Conservation (phyloP, 53 echinoderm and acorn worm genomes). For the Luidia sarsii region DNA sequence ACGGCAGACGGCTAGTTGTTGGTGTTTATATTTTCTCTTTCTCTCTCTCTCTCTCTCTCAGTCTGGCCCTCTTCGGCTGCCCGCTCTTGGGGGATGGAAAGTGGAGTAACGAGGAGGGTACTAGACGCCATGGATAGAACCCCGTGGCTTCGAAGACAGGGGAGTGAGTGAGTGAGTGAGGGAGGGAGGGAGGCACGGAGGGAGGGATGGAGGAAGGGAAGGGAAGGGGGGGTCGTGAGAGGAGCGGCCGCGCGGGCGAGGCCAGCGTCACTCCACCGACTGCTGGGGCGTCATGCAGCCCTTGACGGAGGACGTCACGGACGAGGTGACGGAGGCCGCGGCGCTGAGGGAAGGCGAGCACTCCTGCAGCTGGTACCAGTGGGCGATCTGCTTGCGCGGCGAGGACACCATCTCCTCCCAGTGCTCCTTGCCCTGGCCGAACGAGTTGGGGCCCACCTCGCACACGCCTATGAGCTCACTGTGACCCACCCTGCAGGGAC, state of each 20-base stretch:
- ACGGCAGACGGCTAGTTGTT: too few relatives aligned
- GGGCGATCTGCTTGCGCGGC: conserved; percentile 87
- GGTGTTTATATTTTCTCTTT: too few relatives aligned
- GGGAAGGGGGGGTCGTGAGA: background rate
- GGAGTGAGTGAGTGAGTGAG: background rate
- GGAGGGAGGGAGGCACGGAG: background rate
- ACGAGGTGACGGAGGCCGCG: conserved; percentile 61
- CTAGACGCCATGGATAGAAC: too few relatives aligned
- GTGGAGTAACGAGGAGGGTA: too few relatives aligned
- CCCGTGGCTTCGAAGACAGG: background rate
- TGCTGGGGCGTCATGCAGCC: conserved; percentile 88
- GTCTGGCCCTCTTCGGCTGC: too few relatives aligned
- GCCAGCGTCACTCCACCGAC: conserved; percentile 59
- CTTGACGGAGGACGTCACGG: conserved; percentile 69
- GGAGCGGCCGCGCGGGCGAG: background rate
- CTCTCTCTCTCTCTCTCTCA: too few relatives aligned
- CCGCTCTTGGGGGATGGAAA: too few relatives aligned
- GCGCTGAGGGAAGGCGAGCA: conserved; percentile 82
- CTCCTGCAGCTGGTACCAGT: conserved; percentile 94
- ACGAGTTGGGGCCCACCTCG: conserved; percentile 83
- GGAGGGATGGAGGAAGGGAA: background rate
- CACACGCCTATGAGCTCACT: conserved; percentile 97
- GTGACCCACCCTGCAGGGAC: conserved; percentile 83
- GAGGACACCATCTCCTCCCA: conserved; percentile 92
- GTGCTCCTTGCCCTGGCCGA: conserved; percentile 81